A percentile compares a stretch with the other conserved stretches of the same genome.
Evolutionary conservation across 1,140 invertebrate genomes (phyloP).

Genomic region (Drosophila bifasciata): DNA sequence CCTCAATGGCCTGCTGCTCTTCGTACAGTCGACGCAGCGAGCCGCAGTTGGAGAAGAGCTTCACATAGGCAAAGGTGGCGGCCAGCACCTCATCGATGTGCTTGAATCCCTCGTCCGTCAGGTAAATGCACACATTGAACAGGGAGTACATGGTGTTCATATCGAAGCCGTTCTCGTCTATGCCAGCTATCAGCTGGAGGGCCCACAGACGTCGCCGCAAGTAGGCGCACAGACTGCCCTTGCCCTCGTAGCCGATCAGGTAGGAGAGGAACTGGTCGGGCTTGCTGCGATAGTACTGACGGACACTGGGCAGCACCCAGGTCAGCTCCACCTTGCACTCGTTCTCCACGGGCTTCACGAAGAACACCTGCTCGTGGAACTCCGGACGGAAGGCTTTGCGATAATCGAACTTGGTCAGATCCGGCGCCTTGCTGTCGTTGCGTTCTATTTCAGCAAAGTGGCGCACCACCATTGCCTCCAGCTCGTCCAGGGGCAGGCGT

Average conservation of each 20-base stretch:
- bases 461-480: constrained; percentile 88
- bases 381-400: constrained; percentile 86
- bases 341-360: constrained; percentile 92
- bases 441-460: constrained; percentile 88
- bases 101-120: constrained; percentile 92
- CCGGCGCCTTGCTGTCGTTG: constrained; percentile 86
- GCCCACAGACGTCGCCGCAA: constrained; percentile 94
- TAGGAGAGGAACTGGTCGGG: constrained; percentile 92
- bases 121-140: constrained; percentile 89
- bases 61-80: constrained; percentile 90
- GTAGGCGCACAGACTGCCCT: constrained; percentile 93
- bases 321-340: constrained; percentile 88
- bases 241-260: constrained; percentile 94
- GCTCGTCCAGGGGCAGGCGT: constrained; percentile 89
- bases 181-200: constrained; percentile 90
- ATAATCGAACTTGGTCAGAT: constrained; percentile 85
- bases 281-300: constrained; percentile 89
- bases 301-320: constrained; percentile 91
- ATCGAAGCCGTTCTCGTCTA: constrained; percentile 90
- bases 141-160: constrained; percentile 89
- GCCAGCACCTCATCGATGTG: constrained; percentile 89
- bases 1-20: constrained; percentile 87
- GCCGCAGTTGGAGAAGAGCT: constrained; percentile 86
- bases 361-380: constrained; percentile 90
- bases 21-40: constrained; percentile 84